Evolutionary conservation across 1,140 invertebrate genomes (phyloP).

Genomic region (Plectus sambesii): DNA sequence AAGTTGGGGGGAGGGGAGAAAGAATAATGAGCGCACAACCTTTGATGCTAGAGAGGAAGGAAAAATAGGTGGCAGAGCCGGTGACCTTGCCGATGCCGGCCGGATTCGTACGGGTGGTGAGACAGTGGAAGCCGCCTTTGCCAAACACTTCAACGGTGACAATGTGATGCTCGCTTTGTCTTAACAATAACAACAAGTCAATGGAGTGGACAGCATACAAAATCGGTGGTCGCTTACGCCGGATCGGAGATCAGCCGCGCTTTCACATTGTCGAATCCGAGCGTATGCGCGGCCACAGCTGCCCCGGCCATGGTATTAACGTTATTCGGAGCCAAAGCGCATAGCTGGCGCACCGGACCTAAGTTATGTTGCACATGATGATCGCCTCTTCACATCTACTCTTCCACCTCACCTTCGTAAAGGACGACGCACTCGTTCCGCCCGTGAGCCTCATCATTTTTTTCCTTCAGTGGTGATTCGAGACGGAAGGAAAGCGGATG

Average conservation of each 20-base stretch:
- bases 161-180: constrained; percentile 53
- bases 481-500: constrained; percentile 54
- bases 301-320: constrained; percentile 54
- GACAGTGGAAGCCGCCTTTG: constrained; percentile 50
- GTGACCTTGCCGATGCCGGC: constrained; percentile 53
- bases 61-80: constrained; percentile 53
- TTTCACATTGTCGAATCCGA: constrained; percentile 55
- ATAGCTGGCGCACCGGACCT: constrained; percentile 53
- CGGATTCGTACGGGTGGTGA: constrained; percentile 53
- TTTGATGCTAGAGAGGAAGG: constrained; percentile 52
- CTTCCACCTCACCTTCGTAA: constrained; percentile 50
- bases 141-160: constrained; percentile 55
- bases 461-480: constrained; percentile 46
- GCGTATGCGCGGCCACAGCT: constrained; percentile 53
- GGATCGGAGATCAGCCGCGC: constrained; percentile 54
- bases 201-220: constrained; percentile 6
- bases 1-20: constrained; percentile 6
- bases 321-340: constrained; percentile 56
- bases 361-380: constrained; percentile 7
- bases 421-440: constrained; percentile 44
- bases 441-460: constrained; percentile 48
- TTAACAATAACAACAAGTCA: constrained; percentile 25
- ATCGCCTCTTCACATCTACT: constrained; percentile 9
- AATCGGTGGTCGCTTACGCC: constrained; percentile 44
- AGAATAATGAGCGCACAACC: constrained; percentile 24